These are phyloP conservation scores for Halichondria panicea DNA, from an alignment of 37 sponge, comb jelly and placozoan species.

Conservation along the genomic window DNA sequence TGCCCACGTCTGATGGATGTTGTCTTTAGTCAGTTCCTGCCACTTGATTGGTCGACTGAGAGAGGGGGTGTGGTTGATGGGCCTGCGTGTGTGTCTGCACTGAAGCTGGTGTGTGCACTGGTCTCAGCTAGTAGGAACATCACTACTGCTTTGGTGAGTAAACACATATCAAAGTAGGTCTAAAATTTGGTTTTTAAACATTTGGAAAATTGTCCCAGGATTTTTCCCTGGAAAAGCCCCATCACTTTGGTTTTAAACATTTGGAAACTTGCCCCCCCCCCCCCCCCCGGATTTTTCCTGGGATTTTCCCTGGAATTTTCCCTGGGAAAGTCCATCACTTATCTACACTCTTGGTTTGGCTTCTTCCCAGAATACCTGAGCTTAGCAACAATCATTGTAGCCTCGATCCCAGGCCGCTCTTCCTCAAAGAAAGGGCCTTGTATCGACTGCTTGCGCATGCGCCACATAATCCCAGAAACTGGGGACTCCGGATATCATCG, in stretches of 20 bases:
- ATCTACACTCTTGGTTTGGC: no score
- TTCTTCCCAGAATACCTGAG: no score
- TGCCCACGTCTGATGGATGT: constrained; percentile 69
- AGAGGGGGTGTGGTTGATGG: constrained; percentile 1
- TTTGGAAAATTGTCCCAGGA: no score
- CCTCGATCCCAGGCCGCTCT: no score
- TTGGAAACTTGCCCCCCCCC: neutral
- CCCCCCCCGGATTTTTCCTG: neutral
- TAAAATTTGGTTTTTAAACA: no score
- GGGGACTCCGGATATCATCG: no score
- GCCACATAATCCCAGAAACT: no score
- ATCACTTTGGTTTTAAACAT: no score
- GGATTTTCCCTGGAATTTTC: neutral
- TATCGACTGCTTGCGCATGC: no score
- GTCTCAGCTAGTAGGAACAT: constrained; percentile 65
- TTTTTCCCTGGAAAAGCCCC: no score
- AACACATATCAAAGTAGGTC: neutral
- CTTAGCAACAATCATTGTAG: no score
- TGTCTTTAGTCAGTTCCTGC: constrained; percentile 57
- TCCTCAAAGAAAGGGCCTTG: no score
- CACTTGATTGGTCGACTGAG: constrained; percentile 25
- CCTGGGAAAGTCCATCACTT: neutral
- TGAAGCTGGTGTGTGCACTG: constrained; percentile 59
- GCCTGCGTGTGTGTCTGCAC: constrained; percentile 42
- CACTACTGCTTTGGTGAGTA: constrained; percentile 54